Conservation (phyloP, 2,888 invertebrate genomes). For the Tipula unca region DNA sequence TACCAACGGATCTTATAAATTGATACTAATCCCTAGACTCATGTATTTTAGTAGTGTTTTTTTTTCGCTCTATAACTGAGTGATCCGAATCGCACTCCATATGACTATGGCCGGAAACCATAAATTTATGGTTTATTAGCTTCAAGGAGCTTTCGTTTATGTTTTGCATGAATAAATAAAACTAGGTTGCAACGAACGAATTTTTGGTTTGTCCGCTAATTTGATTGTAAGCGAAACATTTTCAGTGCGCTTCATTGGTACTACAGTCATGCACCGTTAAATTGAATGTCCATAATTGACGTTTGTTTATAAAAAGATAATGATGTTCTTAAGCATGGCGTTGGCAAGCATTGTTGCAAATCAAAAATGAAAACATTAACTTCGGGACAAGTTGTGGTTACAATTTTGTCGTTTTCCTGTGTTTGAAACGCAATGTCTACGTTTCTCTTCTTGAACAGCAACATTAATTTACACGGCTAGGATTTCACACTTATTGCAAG, state of each 20-base stretch:
- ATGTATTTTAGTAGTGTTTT: neutral
- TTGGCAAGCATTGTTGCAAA: no score
- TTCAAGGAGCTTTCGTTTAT: neutral
- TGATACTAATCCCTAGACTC: neutral
- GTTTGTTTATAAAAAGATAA: neutral
- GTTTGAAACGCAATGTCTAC: no score
- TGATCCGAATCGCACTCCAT: neutral
- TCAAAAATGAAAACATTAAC: no score
- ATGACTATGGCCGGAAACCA: neutral
- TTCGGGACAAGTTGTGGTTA: no score
- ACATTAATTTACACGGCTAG: neutral
- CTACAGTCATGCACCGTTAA: neutral
- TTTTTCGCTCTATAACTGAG: neutral
- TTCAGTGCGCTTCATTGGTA: neutral
- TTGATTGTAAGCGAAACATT: neutral
- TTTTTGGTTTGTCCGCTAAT: neutral
- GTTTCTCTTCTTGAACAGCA: no score
- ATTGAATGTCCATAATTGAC: neutral
- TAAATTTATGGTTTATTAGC: neutral
- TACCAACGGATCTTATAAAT: neutral
- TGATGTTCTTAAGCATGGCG: no score
- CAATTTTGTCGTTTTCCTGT: no score
- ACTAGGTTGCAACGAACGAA: neutral
- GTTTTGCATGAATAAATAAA: neutral
- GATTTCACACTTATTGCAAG: no score